Evolutionary conservation across 2,113 vertebrate genomes (phyloP), one percentile per base, ranked within the genome.

Genomic region (Erythrolamprus reginae): DNA sequence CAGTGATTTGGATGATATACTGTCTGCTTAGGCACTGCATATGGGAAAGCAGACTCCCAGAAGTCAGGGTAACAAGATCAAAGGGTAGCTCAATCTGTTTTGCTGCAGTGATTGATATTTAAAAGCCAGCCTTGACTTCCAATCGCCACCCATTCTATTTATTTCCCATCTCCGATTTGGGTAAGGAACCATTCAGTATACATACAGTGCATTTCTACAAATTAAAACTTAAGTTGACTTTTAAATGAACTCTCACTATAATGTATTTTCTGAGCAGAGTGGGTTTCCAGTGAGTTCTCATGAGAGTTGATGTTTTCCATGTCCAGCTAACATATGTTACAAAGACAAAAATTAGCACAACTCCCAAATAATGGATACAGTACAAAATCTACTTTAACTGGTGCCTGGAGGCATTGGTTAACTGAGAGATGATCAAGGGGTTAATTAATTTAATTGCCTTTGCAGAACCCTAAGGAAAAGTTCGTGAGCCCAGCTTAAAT

Each of bases 211-310:
- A 77, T 42, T 77, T 77, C 70, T 77, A 77, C 33, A 38, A 42
- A 77, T 77, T 77, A 77, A 77, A 77, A 77, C 70, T 77, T 77
- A 13, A 28, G 85, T 53, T 92, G 93, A 19, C 86, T 91, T 92
- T 92, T 90, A 86, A 92, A 92, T 26, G 87, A 91, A 90, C 84
- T 61, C 86, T 87, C 89, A 89, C 56, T 10, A 21, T 17, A 45
- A 87, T 33, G 89, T 93, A 92, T 94, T 95, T 95, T 90, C 94
- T 94, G 94, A 93, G 94, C 93, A 93, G 84, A 93, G 65, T 92
- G 94, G 94, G 93, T 93, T 94, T 95, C 94, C 94, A 89, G 86
- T 92, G 95, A 94, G 91, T 94, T 93, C 94, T 94, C 95, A 91
- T 94, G 94, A 93, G 92, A 95, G 93, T 87, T 91, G 23, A 89